Percentiles rank a stretch among this genome's conserved stretches.
phyloP scores from a whole-genome alignment of 2,888 invertebrate species.

The Agonopterix heracliana region DNA sequence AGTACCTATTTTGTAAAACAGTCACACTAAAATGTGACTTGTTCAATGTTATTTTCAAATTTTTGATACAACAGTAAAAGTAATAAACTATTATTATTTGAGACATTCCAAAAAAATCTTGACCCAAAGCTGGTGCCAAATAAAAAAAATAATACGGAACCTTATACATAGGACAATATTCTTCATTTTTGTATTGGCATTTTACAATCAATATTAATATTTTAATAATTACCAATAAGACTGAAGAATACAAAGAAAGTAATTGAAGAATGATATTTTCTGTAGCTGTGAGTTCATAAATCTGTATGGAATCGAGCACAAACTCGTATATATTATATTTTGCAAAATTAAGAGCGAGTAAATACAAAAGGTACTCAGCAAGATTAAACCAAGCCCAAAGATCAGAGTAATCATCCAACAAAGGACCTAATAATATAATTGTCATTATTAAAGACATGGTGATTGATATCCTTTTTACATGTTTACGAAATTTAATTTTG shows the following conservation, averaged over 20 bases:
- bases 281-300: too few relatives aligned
- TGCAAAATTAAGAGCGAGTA: neutral
- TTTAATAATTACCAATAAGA: too few relatives aligned
- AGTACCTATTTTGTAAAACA: neutral
- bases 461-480: neutral
- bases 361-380: slow-evolving; percentile 2
- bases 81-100: slow-evolving; percentile 4
- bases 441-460: neutral
- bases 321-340: slow-evolving; percentile 4
- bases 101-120: neutral
- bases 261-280: too few relatives aligned
- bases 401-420: neutral
- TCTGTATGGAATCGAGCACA: neutral
- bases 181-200: too few relatives aligned
- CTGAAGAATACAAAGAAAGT: too few relatives aligned
- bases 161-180: too few relatives aligned
- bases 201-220: too few relatives aligned
- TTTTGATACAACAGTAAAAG: slow-evolving; percentile 3
- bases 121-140: too few relatives aligned
- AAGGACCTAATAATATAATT: neutral
- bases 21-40: neutral
- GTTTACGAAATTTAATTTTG: neutral
- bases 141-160: too few relatives aligned
- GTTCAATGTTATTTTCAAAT: neutral
- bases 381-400: neutral